phyloP scores from a whole-genome alignment of 2,888 invertebrate genomes.

The Zygogramma bicolorata region DNA sequence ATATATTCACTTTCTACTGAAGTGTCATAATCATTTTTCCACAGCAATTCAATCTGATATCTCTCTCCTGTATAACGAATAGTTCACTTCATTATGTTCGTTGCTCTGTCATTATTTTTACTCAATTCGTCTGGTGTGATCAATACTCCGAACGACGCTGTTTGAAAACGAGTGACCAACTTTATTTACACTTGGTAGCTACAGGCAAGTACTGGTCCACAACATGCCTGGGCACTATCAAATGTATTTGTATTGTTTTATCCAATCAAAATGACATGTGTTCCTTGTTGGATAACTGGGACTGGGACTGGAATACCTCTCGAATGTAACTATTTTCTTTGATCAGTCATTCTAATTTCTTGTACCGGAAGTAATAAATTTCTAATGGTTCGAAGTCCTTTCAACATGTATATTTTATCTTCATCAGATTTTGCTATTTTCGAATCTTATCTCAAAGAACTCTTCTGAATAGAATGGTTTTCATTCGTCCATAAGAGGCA shows the following conservation, averaged over 20 bases:
- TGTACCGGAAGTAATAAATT: slow-evolving; percentile 2
- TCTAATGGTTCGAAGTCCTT: background rate
- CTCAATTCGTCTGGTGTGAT: background rate
- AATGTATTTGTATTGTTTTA: too few relatives aligned
- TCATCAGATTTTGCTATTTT: background rate
- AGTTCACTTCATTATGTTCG: background rate
- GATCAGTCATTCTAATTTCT: background rate
- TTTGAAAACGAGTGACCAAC: too few relatives aligned
- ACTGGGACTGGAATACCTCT: background rate
- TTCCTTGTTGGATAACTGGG: background rate
- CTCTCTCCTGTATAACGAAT: background rate
- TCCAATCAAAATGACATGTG: too few relatives aligned
- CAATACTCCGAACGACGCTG: background rate
- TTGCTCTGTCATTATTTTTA: background rate
- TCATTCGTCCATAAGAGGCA: background rate
- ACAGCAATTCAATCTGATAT: slow-evolving; percentile 4
- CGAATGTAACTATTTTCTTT: slow-evolving; percentile 5
- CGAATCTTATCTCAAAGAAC: background rate
- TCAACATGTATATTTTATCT: background rate
- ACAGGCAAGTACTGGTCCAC: too few relatives aligned
- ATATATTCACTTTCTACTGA: slow-evolving; percentile 1
- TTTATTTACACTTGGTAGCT: too few relatives aligned
- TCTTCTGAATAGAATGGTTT: background rate
- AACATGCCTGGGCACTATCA: too few relatives aligned
- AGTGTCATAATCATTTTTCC: background rate